These are phyloP conservation scores for Leptinotarsa lineolata DNA, from an alignment of 1,140 invertebrate genomes.

Conservation along the genomic window DNA sequence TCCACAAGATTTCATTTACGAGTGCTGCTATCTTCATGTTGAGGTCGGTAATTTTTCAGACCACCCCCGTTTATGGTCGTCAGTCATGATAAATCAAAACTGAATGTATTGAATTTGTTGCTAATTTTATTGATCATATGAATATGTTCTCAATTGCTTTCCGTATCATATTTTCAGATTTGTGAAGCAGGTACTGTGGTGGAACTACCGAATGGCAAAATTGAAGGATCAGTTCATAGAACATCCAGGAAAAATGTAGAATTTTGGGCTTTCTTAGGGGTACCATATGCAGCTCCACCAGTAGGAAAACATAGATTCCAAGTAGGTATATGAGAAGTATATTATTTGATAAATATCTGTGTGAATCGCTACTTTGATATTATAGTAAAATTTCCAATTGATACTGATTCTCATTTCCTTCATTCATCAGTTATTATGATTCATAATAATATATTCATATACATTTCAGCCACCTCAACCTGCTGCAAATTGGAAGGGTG, in stretches of 20 bases:
- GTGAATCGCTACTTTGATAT: neutral
- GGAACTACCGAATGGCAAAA: slow-evolving; percentile 19
- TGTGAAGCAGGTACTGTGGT: slow-evolving; percentile 14
- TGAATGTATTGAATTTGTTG: too few species aligned
- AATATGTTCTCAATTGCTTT: too few species aligned
- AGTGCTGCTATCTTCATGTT: too few species aligned
- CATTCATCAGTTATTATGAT: neutral
- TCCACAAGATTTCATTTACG: too few species aligned
- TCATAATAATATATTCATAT: neutral
- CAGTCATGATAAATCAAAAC: too few species aligned
- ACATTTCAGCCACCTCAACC: slow-evolving; percentile 15
- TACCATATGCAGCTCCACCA: slow-evolving; percentile 34
- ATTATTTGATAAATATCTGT: neutral
- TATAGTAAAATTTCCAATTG: neutral
- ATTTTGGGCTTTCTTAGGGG: slow-evolving; percentile 25
- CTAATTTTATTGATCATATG: too few species aligned
- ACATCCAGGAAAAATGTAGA: neutral
- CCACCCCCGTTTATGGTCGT: too few species aligned
- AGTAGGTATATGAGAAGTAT: slow-evolving; percentile 5
- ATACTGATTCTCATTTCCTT: neutral
- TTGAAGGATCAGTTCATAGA: slow-evolving; percentile 8
- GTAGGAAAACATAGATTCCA: slow-evolving; percentile 31
- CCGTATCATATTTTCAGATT: neutral
- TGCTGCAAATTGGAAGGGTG: neutral
- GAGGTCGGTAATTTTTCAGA: too few species aligned